These are phyloP conservation scores for Pseudorhombus dupliciocellatus DNA, from an alignment of 2,113 vertebrate species.

Conservation along the genomic window DNA sequence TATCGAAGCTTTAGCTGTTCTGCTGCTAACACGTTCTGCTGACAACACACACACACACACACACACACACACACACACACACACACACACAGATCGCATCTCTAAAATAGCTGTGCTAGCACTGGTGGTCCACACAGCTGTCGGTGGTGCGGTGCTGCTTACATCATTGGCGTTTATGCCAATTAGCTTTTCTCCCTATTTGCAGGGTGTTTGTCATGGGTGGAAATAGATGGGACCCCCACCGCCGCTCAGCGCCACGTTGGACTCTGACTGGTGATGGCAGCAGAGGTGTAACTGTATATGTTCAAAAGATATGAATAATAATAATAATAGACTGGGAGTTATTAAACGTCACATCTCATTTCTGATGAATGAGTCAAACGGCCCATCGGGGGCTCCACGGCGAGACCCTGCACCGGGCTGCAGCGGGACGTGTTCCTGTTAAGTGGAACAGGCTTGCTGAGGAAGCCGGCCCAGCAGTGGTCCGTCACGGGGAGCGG, in stretches of 20 bases:
- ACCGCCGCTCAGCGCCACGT: background rate
- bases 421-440: constrained; percentile 19
- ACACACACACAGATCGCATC: constrained; percentile 38
- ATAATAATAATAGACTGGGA: background rate
- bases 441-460: constrained; percentile 49
- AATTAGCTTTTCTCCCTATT: constrained; percentile 62
- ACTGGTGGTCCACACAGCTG: constrained; percentile 64
- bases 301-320: background rate
- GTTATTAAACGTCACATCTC: background rate
- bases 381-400: constrained; percentile 15
- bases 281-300: background rate
- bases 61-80: constrained; percentile 39
- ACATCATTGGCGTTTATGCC: constrained; percentile 61
- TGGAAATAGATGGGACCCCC: constrained; percentile 55
- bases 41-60: constrained; percentile 28
- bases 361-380: background rate
- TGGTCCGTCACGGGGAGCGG: constrained; percentile 31
- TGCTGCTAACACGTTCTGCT: constrained; percentile 31
- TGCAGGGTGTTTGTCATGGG: constrained; percentile 57
- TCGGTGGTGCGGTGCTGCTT: constrained; percentile 45
- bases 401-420: constrained; percentile 43
- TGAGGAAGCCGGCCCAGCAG: constrained; percentile 52
- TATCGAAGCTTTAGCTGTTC: constrained; percentile 29
- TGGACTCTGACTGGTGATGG: constrained; percentile 2
- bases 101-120: constrained; percentile 63